A percentile compares a stretch with the other conserved stretches of the same genome.
Conservation (phyloP, 2,113 vertebrate genomes). For the Sterna hirundo region DNA sequence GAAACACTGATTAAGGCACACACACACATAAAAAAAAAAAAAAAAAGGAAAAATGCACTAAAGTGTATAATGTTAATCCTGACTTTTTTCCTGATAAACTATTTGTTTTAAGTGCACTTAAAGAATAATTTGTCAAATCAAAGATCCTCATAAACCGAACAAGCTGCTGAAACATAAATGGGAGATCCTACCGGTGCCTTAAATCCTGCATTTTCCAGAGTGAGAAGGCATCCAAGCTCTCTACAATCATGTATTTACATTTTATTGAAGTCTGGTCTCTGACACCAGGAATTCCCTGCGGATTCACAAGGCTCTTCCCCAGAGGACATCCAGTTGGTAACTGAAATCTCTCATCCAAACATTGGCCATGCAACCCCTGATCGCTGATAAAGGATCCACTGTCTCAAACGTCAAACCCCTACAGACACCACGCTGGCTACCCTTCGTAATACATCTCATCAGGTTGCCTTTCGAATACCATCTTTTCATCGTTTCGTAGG, state of each 20-base stretch:
- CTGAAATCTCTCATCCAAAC: neutral
- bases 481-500: neutral
- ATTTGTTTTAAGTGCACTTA: neutral
- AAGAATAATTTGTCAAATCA: neutral
- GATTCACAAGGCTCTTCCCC: neutral
- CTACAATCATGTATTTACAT: neutral
- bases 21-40: neutral
- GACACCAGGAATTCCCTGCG: neutral
- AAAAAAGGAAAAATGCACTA: neutral
- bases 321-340: fast-evolving
- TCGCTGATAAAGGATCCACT: neutral
- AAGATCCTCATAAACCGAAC: neutral
- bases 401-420: neutral
- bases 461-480: neutral
- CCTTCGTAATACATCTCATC: neutral
- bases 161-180: neutral
- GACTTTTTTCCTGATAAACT: neutral
- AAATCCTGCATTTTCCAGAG: neutral
- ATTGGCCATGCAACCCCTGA: fast-evolving
- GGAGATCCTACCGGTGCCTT: neutral
- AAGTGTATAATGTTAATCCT: neutral
- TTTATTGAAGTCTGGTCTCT: neutral
- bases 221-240: neutral
- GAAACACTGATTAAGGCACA: neutral
- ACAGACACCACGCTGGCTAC: neutral